Conservation (phyloP, 30 jellyfish, hydroid and myxozoan species). For the Haliclystus octoradiatus region DNA sequence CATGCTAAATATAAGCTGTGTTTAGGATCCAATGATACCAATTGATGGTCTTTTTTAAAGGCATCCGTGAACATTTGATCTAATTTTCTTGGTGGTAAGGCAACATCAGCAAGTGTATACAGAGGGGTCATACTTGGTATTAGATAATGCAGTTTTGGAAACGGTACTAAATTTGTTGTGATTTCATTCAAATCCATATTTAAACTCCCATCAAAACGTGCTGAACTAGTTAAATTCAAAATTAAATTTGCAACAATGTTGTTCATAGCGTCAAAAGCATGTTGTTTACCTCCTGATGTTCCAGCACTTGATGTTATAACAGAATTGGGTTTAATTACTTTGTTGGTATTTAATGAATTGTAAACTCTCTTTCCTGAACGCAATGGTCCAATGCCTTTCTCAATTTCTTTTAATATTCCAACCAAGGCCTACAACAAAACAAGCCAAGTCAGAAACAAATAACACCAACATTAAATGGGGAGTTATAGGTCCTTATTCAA, state of each 20-base stretch:
- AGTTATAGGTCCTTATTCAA: no score
- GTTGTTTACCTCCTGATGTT: conserved; percentile 26
- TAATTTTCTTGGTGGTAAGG: conserved; percentile 46
- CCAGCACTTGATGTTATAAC: conserved; percentile 24
- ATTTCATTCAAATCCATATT: conserved; percentile 85
- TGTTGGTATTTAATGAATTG: conserved; percentile 6
- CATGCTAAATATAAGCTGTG: conserved; percentile 82
- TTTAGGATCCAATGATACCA: conserved; percentile 67
- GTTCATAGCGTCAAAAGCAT: conserved; percentile 74
- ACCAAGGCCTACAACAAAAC: conserved; percentile 43
- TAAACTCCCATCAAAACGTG: conserved; percentile 87
- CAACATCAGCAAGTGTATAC: conserved; percentile 47
- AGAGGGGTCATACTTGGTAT: conserved; percentile 90
- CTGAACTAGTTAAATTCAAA: conserved; percentile 66
- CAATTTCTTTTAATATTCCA: conserved; percentile 51
- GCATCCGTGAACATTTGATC: conserved; percentile 97
- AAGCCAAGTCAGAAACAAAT: no score
- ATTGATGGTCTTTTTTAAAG: conserved; percentile 64
- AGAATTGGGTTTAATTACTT: conserved; percentile 14
- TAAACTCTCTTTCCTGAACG: conserved; percentile 50
- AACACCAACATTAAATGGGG: no score
- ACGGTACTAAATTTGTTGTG: conserved; percentile 80
- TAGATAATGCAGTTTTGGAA: conserved; percentile 81
- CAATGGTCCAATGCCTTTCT: conserved; percentile 27
- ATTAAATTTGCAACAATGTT: conserved; percentile 74